Evolutionary conservation across 2,797 vertebrate species (phyloP).

Genomic region (Halcyon chelicuti): DNA sequence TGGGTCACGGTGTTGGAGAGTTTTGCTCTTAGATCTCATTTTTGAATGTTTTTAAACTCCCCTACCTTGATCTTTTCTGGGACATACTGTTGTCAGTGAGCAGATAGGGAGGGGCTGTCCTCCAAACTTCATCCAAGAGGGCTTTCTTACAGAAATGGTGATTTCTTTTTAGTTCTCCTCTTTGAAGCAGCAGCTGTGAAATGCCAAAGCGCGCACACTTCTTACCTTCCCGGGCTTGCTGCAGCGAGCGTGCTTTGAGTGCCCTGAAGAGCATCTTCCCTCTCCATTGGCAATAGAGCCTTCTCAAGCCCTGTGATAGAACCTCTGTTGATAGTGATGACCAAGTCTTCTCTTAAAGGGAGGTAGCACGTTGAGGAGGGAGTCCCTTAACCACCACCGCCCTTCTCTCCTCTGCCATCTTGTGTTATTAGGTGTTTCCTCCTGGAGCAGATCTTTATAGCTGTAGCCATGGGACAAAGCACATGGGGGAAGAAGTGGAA

Average conservation of each 20-base stretch:
- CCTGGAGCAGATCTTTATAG: background rate
- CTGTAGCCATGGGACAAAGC: background rate
- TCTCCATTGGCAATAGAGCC: rapidly evolving
- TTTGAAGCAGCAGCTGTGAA: background rate
- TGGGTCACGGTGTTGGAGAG: background rate
- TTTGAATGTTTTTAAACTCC: background rate
- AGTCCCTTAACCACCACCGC: background rate
- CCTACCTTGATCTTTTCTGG: slow-evolving; percentile 19
- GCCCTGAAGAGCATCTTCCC: background rate
- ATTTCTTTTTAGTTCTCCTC: background rate
- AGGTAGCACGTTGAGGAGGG: background rate
- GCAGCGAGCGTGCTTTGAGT: background rate
- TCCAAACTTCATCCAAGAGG: background rate
- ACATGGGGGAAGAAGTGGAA: background rate
- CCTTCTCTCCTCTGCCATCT: background rate
- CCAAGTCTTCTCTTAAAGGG: background rate
- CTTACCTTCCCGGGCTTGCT: background rate
- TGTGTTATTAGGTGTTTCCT: background rate
- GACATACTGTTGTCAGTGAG: background rate
- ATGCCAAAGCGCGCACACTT: background rate
- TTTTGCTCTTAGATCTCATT: background rate
- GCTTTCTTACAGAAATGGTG: background rate
- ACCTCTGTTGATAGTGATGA: background rate
- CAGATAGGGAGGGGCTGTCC: background rate
- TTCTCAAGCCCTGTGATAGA: background rate